Evolutionary conservation across 1,140 invertebrate species (phyloP), one percentile per base, ranked within the genome.

Genomic region (Neotoxoptera formosana): DNA sequence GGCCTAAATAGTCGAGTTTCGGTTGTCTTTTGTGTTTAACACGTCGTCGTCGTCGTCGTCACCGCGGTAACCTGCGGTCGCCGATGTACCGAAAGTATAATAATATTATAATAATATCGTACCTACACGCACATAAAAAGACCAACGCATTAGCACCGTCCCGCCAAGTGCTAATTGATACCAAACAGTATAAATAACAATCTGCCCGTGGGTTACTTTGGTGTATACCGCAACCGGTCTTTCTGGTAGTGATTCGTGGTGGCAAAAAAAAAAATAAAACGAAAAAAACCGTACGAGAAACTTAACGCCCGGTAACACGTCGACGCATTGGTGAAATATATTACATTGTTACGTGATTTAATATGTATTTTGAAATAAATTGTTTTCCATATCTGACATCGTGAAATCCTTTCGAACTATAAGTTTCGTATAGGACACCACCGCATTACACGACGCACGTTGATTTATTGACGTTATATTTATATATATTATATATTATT

Each of bases 111-210:
- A 90, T 56, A 25, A 56, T 89, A 47, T 60, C 53, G 51, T 90
- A 89, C 47, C 25, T 90, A 90, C 34, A n/a, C 47, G 86, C n/a
- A 34, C 20, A n/a, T 67, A 67, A 90, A 90, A 90, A 21, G n/a
- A 86, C 91, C 88, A 23, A 56, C 48, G 91, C 91, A 93, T 93
- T 93, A 93, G 81, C 89, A 90, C 89, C 89, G 41, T 90, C 53
- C 91, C 51, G 48, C 81, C 81, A 84, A 84, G 91, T 93, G 91
- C 91, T 93, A 93, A 93, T 93, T 93, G 91, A 93, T 93, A 93
- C 91, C 91, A n/a, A 93, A 93, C 91, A 41, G 76, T 93, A 86
- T 93, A 86, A 93, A 86, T 84, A 93, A 93, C 81, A 53, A 56
- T 56, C 76, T 56, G 91, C 48, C 91, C 91, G 91, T 93, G 91